phyloP scores from a whole-genome alignment of 2,113 vertebrate species.

The Ornithorhynchus anatinus region DNA sequence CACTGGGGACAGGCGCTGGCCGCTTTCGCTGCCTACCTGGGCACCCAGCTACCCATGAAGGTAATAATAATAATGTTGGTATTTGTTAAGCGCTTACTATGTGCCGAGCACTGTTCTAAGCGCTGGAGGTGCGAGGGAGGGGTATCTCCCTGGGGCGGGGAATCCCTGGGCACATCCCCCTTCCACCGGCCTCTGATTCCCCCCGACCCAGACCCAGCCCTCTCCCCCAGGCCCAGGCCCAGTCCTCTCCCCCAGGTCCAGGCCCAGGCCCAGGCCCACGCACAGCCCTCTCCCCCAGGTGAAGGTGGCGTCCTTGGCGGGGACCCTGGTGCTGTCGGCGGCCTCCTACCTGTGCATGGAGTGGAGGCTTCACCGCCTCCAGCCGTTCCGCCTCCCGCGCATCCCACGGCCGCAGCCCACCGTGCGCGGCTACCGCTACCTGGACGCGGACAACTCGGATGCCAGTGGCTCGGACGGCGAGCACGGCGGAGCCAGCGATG shows the following conservation, averaged over 20 bases:
- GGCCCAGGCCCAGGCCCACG: too few relatives aligned
- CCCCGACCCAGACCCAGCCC: too few relatives aligned
- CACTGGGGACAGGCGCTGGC: slow-evolving; percentile 96
- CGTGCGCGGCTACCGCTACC: slow-evolving; percentile 87
- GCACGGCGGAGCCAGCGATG: not conserved
- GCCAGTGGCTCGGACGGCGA: slow-evolving; percentile 75
- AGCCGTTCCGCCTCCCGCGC: slow-evolving; percentile 80
- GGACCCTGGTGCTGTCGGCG: slow-evolving; percentile 68
- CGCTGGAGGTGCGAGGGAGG: not conserved
- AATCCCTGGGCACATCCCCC: not conserved
- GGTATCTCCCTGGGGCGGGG: too few relatives aligned
- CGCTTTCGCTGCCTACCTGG: slow-evolving; percentile 89
- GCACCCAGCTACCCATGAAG: slow-evolving; percentile 89
- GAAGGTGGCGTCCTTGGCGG: slow-evolving; percentile 21
- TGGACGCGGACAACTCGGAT: slow-evolving; percentile 91
- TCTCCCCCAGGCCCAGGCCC: too few relatives aligned
- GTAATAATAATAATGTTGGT: slow-evolving; percentile 66
- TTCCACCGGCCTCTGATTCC: not conserved
- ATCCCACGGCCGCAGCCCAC: slow-evolving; percentile 90
- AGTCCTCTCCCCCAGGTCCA: too few relatives aligned
- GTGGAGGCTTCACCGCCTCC: slow-evolving; percentile 67
- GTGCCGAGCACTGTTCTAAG: too few relatives aligned
- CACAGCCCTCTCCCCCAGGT: too few relatives aligned
- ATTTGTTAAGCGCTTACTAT: too few relatives aligned
- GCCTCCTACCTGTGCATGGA: slow-evolving; percentile 87